Conservation (phyloP, 1,140 invertebrate species). For the Dendroctonus ponderosae region DNA sequence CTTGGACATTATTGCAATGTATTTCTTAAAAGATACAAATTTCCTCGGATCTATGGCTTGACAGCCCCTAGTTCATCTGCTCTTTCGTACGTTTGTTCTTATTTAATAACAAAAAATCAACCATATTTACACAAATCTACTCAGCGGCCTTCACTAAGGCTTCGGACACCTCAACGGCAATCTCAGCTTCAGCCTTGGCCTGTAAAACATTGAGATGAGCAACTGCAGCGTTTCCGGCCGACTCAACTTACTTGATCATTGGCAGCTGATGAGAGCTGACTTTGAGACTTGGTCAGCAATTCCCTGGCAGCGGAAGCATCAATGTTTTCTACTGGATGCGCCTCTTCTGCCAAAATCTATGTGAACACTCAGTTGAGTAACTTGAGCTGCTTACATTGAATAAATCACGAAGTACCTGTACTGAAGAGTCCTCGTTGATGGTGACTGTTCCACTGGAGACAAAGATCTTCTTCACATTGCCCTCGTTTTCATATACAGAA, state of each 20-base stretch:
- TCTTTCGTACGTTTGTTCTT: no score
- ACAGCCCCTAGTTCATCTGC: no score
- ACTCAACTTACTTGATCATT: slow-evolving; percentile 64
- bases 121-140: slow-evolving; percentile 50
- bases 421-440: slow-evolving; percentile 97
- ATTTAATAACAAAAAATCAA: no score
- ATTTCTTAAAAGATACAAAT: no score
- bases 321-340: slow-evolving; percentile 81
- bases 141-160: slow-evolving; percentile 83
- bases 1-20: no score
- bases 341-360: slow-evolving; percentile 93
- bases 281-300: slow-evolving; percentile 80
- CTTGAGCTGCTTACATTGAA: background rate
- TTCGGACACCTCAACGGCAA: slow-evolving; percentile 93
- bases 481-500: slow-evolving; percentile 87
- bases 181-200: slow-evolving; percentile 89
- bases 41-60: no score
- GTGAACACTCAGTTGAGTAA: slow-evolving; percentile 3
- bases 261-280: slow-evolving; percentile 73
- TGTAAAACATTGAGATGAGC: slow-evolving; percentile 44
- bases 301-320: slow-evolving; percentile 81
- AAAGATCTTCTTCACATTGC: slow-evolving; percentile 82
- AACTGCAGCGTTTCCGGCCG: no score
- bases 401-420: slow-evolving; percentile 65
- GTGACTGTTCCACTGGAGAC: slow-evolving; percentile 97